Evolutionary conservation across 2,888 invertebrate species (phyloP).

Genomic region (Troglohyphantes excavatus): DNA sequence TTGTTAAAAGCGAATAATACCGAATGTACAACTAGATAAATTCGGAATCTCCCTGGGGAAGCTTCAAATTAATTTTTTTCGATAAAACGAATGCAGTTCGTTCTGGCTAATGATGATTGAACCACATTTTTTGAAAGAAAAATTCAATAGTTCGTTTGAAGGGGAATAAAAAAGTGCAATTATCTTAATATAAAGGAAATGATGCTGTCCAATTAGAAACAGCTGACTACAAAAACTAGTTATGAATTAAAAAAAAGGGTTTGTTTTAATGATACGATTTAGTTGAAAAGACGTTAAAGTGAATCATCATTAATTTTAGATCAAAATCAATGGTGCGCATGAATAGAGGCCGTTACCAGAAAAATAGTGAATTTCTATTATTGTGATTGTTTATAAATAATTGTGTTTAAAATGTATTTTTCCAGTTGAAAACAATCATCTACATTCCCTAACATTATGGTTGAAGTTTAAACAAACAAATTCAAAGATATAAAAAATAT

Average conservation of each 20-base stretch:
- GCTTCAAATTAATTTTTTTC: not conserved
- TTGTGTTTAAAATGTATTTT: too few relatives aligned
- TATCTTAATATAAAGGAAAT: slow-evolving; percentile 9
- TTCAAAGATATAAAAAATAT: too few relatives aligned
- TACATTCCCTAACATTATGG: too few relatives aligned
- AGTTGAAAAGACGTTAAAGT: slow-evolving; percentile 6
- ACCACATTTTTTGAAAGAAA: not conserved
- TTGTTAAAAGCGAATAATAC: too few relatives aligned
- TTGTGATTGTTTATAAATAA: too few relatives aligned
- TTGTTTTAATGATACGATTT: slow-evolving; percentile 9
- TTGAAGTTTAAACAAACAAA: too few relatives aligned
- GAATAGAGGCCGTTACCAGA: too few relatives aligned
- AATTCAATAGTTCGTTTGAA: slow-evolving; percentile 10
- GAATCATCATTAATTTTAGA: not conserved
- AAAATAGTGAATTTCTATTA: too few relatives aligned
- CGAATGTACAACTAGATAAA: too few relatives aligned
- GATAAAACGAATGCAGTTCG: not conserved
- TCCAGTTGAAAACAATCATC: too few relatives aligned
- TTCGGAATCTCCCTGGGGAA: not conserved
- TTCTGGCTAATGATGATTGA: slow-evolving; percentile 35
- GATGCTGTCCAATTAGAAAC: slow-evolving; percentile 45
- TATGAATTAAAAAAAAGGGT: not conserved
- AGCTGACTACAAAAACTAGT: slow-evolving; percentile 45
- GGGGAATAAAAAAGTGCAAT: slow-evolving; percentile 20
- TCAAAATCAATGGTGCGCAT: too few relatives aligned